phyloP scores from a whole-genome alignment of 1,140 invertebrate species.

The Trypoxylus dichotomus region DNA sequence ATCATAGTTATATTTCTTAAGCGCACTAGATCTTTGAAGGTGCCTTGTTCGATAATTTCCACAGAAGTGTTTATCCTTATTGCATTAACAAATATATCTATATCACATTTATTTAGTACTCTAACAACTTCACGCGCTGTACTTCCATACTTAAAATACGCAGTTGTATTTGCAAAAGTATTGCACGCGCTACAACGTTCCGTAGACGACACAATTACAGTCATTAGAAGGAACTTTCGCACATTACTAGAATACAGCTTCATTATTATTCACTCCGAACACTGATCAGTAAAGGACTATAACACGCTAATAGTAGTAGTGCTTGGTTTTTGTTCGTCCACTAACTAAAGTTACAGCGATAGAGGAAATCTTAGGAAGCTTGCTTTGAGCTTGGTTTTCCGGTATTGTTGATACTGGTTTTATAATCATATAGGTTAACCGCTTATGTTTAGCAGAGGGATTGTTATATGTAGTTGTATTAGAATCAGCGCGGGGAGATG shows the following conservation, averaged over 20 bases:
- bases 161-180: neutral
- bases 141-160: neutral
- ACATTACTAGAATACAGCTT: neutral
- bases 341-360: no score
- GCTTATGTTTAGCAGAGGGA: no score
- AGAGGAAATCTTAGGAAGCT: no score
- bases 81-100: neutral
- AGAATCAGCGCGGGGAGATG: no score
- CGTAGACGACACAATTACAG: neutral
- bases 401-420: no score
- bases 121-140: neutral
- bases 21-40: neutral
- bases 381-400: no score
- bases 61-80: neutral
- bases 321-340: no score
- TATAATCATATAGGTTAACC: no score
- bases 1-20: neutral
- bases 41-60: neutral
- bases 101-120: neutral
- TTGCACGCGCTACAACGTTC: neutral
- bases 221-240: no score
- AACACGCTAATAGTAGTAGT: no score
- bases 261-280: no score
- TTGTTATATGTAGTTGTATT: no score
- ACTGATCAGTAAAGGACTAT: neutral